Percentiles rank a stretch among this genome's conserved stretches.
Conservation (phyloP, 2,113 vertebrate species). For the Donacobius atricapilla region DNA sequence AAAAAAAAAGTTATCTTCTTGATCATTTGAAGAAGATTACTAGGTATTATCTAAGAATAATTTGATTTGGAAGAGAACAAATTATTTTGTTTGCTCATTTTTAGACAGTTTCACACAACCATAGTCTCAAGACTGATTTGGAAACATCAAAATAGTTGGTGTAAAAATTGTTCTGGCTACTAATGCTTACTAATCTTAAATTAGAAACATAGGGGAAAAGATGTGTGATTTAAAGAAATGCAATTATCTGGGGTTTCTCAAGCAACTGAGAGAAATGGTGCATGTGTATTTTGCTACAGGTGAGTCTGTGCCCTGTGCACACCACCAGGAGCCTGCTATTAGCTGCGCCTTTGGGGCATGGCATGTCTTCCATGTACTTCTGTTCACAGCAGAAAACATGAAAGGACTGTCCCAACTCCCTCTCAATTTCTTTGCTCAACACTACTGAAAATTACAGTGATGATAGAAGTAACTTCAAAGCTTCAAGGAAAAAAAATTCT, state of each 20-base stretch:
- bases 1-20: background rate
- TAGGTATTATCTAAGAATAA: background rate
- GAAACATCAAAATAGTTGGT: background rate
- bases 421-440: background rate
- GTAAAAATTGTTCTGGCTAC: background rate
- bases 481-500: background rate
- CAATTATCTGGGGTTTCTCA: background rate
- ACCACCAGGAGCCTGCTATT: background rate
- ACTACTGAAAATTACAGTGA: slow-evolving; percentile 44
- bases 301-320: background rate
- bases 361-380: background rate
- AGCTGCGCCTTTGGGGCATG: background rate
- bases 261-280: background rate
- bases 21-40: background rate
- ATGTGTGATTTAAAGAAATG: background rate
- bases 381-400: slow-evolving; percentile 10
- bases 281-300: rapidly evolving
- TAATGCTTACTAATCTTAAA: background rate
- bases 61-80: background rate
- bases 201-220: background rate
- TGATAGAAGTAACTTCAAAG: slow-evolving; percentile 58
- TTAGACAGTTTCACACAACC: background rate
- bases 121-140: background rate
- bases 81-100: background rate
- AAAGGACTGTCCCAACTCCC: background rate